Evolutionary conservation across 2,888 invertebrate species (phyloP), one percentile per base, ranked within the genome.

Genomic region (Drosophila quasianomalipes): DNA sequence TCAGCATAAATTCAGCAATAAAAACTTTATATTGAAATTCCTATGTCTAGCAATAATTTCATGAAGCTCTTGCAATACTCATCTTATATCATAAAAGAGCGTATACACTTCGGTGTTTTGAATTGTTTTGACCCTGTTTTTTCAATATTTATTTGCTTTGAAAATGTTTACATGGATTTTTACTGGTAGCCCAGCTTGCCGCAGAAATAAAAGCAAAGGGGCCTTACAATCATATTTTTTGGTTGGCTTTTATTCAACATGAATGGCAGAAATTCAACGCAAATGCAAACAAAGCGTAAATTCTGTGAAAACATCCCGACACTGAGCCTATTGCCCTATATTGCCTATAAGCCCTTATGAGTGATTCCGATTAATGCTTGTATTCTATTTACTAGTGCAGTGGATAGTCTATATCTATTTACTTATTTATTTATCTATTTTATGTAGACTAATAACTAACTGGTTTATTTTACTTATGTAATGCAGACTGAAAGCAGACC

Each of bases 121-220:
- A 4, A 41, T 52, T 41, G 9, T 22, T 49, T 28, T 16, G 30
- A 31, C 59, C 70, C 63, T 70, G 35, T 35, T 66, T 67, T 65
- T 37, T 22, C 47, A 5, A 58, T 51, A 64, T 79, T 75, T 71
- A 72, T 82, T 79, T 74, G 63, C 70, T 81, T 79, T 81, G 69
- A 74, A 70, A 72, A 65, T 74, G 82, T 82, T 78, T 79, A 67
- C 79, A 66, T 70, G 82, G 53, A 66, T 65, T 77, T 81, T 69
- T 39, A 44, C 66, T 30, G 61, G 31, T 41, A 30, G 62, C 80
- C 64, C 58, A 16, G 41, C 26, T 49, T 31, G 54, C 60, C 30
- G 41, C 55, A 44, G 47, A 30, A 52, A 76, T 44, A 67, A 44
- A 70, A 30, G 41, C 33, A 37, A 53, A 33, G 37, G 19, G n/a